These are phyloP conservation scores for Anisognathus igniventris DNA, from an alignment of 2,797 vertebrate species.

Conservation along the genomic window DNA sequence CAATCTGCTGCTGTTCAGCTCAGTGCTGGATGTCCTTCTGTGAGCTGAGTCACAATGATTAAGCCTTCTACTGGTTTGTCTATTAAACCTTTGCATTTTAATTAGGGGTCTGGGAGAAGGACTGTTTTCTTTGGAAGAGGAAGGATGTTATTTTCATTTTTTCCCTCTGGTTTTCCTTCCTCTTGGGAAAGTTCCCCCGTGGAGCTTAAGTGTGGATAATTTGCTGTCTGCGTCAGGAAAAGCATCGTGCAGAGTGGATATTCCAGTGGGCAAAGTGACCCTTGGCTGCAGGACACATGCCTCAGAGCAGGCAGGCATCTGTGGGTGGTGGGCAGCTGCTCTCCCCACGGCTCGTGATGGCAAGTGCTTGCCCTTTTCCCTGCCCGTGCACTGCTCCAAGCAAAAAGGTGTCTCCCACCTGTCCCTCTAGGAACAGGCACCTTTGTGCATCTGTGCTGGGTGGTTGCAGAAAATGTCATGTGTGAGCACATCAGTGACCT, in stretches of 20 bases:
- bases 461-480: rapidly evolving
- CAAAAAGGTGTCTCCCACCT: background rate
- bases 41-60: background rate
- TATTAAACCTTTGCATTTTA: background rate
- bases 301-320: background rate
- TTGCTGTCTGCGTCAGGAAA: background rate
- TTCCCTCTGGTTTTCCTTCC: background rate
- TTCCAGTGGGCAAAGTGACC: rapidly evolving
- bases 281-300: background rate
- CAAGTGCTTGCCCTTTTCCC: background rate
- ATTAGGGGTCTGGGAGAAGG: background rate
- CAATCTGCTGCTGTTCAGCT: background rate
- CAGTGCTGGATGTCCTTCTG: rapidly evolving
- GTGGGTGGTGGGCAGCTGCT: rapidly evolving
- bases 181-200: background rate
- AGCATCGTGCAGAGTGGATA: rapidly evolving
- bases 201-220: background rate
- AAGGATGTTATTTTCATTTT: background rate
- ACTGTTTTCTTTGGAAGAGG: background rate
- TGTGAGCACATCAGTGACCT: background rate
- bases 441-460: background rate
- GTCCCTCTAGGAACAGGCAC: background rate
- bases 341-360: rapidly evolving
- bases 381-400: background rate
- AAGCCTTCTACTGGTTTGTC: background rate